A percentile compares a stretch with the other conserved stretches of the same genome.
Evolutionary conservation across 2,113 vertebrate genomes (phyloP).

Genomic region (Rattus norvegicus): DNA sequence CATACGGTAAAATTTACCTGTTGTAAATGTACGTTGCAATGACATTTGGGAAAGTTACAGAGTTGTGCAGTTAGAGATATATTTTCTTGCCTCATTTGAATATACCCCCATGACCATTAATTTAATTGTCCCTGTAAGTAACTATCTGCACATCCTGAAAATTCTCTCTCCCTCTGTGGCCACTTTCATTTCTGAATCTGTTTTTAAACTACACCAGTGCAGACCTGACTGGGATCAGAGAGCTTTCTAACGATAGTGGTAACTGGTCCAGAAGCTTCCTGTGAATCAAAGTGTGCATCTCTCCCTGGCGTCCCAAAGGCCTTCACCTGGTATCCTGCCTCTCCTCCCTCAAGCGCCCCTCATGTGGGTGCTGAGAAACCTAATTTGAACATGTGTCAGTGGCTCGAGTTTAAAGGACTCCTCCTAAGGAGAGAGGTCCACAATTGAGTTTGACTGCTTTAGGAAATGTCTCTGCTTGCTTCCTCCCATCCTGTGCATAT

Average conservation of each 20-base stretch:
- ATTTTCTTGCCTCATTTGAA: conserved; percentile 2
- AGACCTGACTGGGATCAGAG: neutral
- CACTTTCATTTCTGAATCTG: neutral
- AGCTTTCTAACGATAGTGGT: neutral
- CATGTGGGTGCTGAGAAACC: neutral
- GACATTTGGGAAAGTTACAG: conserved; percentile 5
- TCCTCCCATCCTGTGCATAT: neutral
- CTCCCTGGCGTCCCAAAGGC: neutral
- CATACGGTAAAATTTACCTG: conserved; percentile 29
- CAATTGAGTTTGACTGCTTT: neutral
- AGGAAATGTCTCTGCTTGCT: neutral
- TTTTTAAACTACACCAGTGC: neutral
- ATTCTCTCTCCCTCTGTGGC: neutral
- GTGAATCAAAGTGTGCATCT: neutral
- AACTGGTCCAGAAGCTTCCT: conserved; percentile 23
- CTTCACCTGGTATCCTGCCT: neutral
- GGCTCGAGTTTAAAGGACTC: neutral
- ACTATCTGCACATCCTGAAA: neutral
- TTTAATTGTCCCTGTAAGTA: conserved; percentile 2
- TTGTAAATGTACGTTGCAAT: neutral
- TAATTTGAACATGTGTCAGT: neutral
- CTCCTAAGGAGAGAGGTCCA: neutral
- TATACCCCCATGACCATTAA: neutral
- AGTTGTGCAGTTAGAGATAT: neutral
- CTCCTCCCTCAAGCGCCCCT: neutral